Evolutionary conservation across 2,888 invertebrate species (phyloP).

Genomic region (Harpalus rubripes): DNA sequence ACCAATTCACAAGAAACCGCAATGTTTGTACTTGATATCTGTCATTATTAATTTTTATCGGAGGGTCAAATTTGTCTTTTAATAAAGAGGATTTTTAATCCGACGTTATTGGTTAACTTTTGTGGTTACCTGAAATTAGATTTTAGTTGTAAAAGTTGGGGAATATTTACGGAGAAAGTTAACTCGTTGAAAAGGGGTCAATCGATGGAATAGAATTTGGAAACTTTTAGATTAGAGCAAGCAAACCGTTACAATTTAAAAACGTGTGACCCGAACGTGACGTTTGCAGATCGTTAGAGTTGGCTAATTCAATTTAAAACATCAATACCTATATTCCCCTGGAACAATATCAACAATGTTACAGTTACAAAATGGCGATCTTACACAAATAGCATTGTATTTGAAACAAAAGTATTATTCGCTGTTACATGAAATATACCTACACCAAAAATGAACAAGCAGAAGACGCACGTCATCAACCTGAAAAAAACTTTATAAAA

Average conservation of each 20-base stretch:
- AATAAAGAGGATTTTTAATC: conserved; percentile 37
- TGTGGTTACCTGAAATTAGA: conserved; percentile 51
- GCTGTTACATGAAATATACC: too few species aligned
- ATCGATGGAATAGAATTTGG: conserved; percentile 51
- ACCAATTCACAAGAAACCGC: too few species aligned
- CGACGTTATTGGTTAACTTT: conserved; percentile 49
- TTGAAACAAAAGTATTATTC: too few species aligned
- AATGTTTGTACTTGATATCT: too few species aligned
- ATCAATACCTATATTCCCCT: neutral
- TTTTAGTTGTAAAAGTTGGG: conserved; percentile 50
- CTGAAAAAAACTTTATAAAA: too few species aligned
- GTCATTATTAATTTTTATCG: too few species aligned
- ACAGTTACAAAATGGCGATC: neutral
- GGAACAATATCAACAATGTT: neutral
- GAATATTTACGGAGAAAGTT: conserved; percentile 54
- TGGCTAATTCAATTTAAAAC: neutral
- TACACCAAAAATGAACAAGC: too few species aligned
- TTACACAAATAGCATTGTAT: neutral
- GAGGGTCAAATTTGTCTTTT: conserved; percentile 22
- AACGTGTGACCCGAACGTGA: conserved; percentile 34
- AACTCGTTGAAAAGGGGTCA: conserved; percentile 48
- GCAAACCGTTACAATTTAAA: conserved; percentile 39
- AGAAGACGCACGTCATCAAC: too few species aligned
- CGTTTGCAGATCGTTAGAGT: conserved; percentile 33
- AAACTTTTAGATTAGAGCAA: conserved; percentile 50